Base-by-base conservation (phyloP, 2,797 vertebrate species). In the Semaprochilodus insignis region DNA sequence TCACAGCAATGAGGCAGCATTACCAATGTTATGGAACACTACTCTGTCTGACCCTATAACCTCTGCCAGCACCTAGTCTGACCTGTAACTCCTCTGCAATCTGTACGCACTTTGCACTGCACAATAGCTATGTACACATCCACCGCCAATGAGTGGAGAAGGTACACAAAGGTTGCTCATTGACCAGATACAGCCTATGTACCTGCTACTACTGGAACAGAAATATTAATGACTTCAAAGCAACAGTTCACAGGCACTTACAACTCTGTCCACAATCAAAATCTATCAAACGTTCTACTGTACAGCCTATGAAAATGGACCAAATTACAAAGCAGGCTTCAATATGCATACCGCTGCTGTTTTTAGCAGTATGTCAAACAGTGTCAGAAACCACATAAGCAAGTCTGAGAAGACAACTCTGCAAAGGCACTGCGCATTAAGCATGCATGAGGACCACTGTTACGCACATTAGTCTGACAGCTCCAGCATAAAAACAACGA, bases 81-180 rank as follows among this genome's bases (percentile, higher is more conserved):
- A 71, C 67, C 36, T 27, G 60, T 27, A 34, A 44, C 70, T 74
- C 13, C 65, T 27, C 62, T 78, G 51, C 36, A 55, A 89, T 87
- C 52, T 76, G 31, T 4, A 40, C 78, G 83, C 71, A 73, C 72
- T 84, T 84, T 77, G 75, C 16, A 71, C 77, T 44, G 67, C 13
- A 8, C 14, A n/a, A 80, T 13, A 3, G 25, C 59, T 87, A 88
- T 90, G 86, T 93, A 93, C 92, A 94, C 69, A 81, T 11, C n/a
- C 74, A 74, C 59, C 34, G 86, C 91, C 89, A 90, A 89, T 88
- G 87, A 63, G 34, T 17, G 75, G 7, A 27, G 60, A 78, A 54
- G 44, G 73, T 62, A 86, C 59, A 76, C 54, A 77, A 13, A 67
- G 48, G 40, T 81, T 75, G 57, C 60, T 54, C 48, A 67, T 57